Evolutionary conservation across 2,888 invertebrate genomes (phyloP).

Genomic region (Heteromurus nitidus): DNA sequence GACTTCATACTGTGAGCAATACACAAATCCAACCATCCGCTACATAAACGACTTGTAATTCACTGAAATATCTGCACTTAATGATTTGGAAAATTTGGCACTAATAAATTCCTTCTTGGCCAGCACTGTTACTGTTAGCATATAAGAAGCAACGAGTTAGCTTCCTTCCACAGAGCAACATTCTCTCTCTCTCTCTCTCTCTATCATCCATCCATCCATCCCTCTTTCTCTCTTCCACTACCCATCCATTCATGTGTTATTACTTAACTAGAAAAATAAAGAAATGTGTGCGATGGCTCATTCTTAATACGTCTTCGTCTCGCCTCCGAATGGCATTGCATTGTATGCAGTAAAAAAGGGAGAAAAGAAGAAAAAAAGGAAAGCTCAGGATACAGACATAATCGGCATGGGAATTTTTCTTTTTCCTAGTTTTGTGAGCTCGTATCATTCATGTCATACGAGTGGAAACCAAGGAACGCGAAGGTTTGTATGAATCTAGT

Average conservation of each 20-base stretch:
- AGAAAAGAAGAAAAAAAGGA: slow-evolving; percentile 13
- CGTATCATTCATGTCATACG: too few relatives aligned
- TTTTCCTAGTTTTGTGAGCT: neutral
- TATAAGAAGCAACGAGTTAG: neutral
- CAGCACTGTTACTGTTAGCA: slow-evolving; percentile 38
- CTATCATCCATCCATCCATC: slow-evolving; percentile 50
- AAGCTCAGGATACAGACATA: slow-evolving; percentile 10
- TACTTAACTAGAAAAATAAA: slow-evolving; percentile 51
- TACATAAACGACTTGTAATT: slow-evolving; percentile 74
- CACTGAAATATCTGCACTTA: slow-evolving; percentile 74
- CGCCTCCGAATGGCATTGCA: slow-evolving; percentile 54
- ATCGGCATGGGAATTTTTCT: slow-evolving; percentile 4
- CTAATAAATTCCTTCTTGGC: slow-evolving; percentile 74
- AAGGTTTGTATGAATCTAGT: too few relatives aligned
- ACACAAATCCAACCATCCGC: slow-evolving; percentile 73
- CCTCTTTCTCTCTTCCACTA: slow-evolving; percentile 46
- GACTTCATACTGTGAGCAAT: slow-evolving; percentile 73
- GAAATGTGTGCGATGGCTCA: slow-evolving; percentile 62
- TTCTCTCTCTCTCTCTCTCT: too few relatives aligned
- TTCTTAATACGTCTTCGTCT: slow-evolving; percentile 65
- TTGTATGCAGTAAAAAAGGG: slow-evolving; percentile 12
- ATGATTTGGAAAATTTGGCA: slow-evolving; percentile 74
- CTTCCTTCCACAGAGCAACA: too few relatives aligned
- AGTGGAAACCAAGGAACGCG: too few relatives aligned
- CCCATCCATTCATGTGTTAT: slow-evolving; percentile 54